A percentile compares a stretch with the other conserved stretches of the same genome.
These are phyloP conservation scores for Plotosus lineatus DNA, from an alignment of 2,113 vertebrate species.

Conservation along the genomic window DNA sequence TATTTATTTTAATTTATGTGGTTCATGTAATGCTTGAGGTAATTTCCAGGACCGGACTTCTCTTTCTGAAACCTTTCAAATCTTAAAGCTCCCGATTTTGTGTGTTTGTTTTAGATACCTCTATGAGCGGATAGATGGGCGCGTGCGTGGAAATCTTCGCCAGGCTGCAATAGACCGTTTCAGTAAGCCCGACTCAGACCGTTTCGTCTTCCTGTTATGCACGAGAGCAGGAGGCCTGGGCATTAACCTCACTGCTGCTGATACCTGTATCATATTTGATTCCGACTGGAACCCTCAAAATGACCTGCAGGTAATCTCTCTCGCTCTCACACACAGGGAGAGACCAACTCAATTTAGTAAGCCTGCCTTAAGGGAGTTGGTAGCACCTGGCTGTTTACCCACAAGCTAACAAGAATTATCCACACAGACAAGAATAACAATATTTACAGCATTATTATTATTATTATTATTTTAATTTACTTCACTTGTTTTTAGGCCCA, in stretches of 20 bases:
- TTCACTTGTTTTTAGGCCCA: conserved; percentile 78
- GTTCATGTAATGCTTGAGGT: background rate
- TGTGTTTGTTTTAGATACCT: conserved; percentile 77
- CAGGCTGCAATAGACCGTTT: conserved; percentile 98
- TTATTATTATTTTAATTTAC: background rate
- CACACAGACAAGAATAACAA: background rate
- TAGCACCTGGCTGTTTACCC: background rate
- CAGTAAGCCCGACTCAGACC: conserved; percentile 95
- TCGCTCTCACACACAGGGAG: background rate
- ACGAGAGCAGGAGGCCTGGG: conserved; percentile 95
- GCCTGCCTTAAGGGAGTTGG: background rate
- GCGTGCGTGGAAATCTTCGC: conserved; percentile 92
- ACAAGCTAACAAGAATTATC: background rate
- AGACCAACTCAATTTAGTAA: background rate
- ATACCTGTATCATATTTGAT: conserved; percentile 99
- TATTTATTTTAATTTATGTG: background rate
- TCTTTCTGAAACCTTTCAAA: background rate
- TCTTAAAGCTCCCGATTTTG: background rate
- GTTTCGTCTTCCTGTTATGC: conserved; percentile 96
- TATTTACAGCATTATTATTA: background rate
- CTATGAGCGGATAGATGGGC: conserved; percentile 94
- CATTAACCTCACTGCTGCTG: conserved; percentile 96
- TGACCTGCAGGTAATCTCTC: conserved; percentile 88
- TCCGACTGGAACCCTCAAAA: conserved; percentile 99
- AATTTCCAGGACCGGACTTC: background rate